Conservation (phyloP, 2,888 invertebrate genomes). For the Elegia similella region DNA sequence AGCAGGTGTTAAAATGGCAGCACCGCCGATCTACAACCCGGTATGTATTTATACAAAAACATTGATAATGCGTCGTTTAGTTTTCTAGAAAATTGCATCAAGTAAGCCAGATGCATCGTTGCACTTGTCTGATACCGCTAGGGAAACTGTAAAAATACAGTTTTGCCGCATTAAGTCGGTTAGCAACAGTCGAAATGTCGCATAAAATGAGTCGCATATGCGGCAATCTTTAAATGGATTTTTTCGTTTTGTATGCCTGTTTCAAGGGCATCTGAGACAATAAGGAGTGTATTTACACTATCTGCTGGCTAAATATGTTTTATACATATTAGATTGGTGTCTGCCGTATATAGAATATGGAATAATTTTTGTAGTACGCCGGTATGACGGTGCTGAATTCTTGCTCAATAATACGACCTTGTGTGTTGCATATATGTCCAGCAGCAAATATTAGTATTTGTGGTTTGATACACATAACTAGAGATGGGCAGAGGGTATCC, state of each 20-base stretch:
- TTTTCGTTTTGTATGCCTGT: conserved; percentile 27
- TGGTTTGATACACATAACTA: too few species aligned
- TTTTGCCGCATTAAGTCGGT: background rate
- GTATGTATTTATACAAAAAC: conserved; percentile 44
- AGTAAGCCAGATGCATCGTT: background rate
- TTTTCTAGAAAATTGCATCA: background rate
- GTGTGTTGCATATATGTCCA: too few species aligned
- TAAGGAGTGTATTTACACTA: conserved; percentile 38
- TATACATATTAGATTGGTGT: conserved; percentile 23
- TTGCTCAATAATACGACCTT: too few species aligned
- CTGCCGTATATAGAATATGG: background rate
- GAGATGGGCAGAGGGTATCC: too few species aligned
- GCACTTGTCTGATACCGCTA: background rate
- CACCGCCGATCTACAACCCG: conserved; percentile 65
- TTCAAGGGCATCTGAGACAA: conserved; percentile 60
- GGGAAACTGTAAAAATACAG: background rate
- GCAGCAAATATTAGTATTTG: too few species aligned
- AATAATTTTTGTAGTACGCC: conserved; percentile 27
- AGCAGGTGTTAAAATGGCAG: conserved; percentile 48
- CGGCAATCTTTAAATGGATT: background rate
- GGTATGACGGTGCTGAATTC: background rate
- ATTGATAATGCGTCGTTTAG: background rate
- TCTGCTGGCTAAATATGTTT: conserved; percentile 43
- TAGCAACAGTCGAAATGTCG: background rate
- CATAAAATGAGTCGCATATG: background rate